Percentiles rank a stretch among this genome's conserved stretches.
Evolutionary conservation across 2,113 vertebrate genomes (phyloP).

Genomic region (Oceanites oceanicus): DNA sequence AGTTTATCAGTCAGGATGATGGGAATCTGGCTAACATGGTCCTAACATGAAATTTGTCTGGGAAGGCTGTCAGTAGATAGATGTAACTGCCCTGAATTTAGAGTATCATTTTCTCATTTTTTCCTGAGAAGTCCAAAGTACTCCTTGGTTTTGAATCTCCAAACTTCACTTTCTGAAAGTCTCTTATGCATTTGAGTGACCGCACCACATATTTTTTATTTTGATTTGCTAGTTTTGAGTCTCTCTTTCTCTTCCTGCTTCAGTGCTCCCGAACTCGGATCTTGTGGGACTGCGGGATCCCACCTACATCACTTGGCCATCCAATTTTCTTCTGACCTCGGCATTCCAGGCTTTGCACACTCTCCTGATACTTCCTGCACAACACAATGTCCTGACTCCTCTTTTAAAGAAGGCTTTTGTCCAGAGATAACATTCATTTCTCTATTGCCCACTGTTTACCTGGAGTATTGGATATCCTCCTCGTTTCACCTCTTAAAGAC

Average conservation of each 20-base stretch:
- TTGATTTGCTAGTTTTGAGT: not conserved
- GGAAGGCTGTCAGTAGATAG: not conserved
- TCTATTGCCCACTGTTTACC: not conserved
- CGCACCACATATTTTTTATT: not conserved
- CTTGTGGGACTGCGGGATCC: not conserved
- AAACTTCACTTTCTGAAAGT: not conserved
- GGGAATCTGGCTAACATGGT: not conserved
- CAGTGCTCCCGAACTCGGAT: fast-evolving
- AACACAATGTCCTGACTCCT: not conserved
- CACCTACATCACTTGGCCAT: not conserved
- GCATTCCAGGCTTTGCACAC: not conserved
- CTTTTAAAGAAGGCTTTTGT: not conserved
- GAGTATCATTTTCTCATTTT: not conserved
- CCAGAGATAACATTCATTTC: not conserved
- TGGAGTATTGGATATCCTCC: not conserved
- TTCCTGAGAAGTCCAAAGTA: not conserved
- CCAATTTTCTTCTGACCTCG: not conserved
- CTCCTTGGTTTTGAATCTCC: not conserved
- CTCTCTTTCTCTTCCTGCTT: not conserved
- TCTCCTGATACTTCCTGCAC: not conserved
- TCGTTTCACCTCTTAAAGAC: not conserved
- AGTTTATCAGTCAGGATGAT: not conserved
- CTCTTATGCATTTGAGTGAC: not conserved
- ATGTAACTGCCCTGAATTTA: not conserved
- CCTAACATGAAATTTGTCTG: not conserved